These are phyloP conservation scores for Luperina testacea DNA, from an alignment of 2,888 invertebrate genomes.

Conservation along the genomic window DNA sequence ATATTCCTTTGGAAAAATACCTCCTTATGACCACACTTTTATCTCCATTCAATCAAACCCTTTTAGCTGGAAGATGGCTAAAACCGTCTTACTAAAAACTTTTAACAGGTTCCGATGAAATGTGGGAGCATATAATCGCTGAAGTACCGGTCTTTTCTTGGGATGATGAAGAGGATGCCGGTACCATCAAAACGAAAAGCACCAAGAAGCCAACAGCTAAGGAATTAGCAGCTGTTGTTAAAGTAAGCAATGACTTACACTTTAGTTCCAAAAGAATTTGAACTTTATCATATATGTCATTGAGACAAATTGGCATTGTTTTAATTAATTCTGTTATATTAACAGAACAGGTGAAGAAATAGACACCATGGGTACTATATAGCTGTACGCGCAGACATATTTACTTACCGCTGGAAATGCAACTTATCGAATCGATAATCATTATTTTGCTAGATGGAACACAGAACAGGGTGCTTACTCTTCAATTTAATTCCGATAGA, in stretches of 20 bases:
- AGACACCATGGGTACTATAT: neutral
- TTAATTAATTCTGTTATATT: neutral
- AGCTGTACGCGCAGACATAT: neutral
- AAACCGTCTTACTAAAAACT: neutral
- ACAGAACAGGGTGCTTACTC: no score
- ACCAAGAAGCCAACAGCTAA: constrained; percentile 79
- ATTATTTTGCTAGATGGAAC: neutral
- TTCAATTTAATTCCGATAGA: no score
- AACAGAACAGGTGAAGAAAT: neutral
- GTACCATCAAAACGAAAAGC: constrained; percentile 78
- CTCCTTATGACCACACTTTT: neutral
- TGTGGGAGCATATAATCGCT: constrained; percentile 74
- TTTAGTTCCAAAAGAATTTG: neutral
- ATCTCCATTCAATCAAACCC: neutral
- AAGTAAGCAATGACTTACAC: constrained; percentile 59
- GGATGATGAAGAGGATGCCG: constrained; percentile 84
- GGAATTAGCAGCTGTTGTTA: constrained; percentile 70
- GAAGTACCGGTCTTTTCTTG: constrained; percentile 80
- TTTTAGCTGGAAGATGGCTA: neutral
- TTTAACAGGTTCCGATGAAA: constrained; percentile 50
- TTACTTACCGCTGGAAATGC: neutral
- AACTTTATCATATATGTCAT: neutral
- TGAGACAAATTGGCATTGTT: neutral
- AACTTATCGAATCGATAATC: neutral
- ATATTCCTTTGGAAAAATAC: no score